Percentiles rank a stretch among this genome's conserved stretches.
These are phyloP conservation scores for Calameuta idolon DNA, from an alignment of 2,888 invertebrate genomes.

Conservation along the genomic window DNA sequence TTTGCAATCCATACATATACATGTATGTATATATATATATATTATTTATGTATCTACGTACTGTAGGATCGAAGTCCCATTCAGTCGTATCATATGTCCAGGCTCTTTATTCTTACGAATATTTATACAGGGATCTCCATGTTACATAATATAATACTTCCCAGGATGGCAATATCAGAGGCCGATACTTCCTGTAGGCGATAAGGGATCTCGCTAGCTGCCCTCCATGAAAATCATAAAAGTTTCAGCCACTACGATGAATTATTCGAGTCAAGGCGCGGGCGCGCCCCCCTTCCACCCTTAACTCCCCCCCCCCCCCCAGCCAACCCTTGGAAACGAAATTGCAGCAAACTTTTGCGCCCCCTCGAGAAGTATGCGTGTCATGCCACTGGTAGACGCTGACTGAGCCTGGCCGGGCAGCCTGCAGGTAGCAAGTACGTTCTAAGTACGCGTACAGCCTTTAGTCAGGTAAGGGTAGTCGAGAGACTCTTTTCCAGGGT, in stretches of 20 bases:
- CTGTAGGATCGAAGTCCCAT: not conserved
- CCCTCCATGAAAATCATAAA: slow-evolving; percentile 46
- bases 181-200: not conserved
- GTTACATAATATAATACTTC: not conserved
- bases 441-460: slow-evolving; percentile 13
- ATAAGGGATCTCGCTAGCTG: slow-evolving; percentile 16
- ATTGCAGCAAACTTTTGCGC: slow-evolving; percentile 45
- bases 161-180: not conserved
- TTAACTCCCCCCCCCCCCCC: too few relatives aligned
- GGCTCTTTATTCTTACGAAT: not conserved
- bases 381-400: not conserved
- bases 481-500: slow-evolving; percentile 26
- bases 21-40: too few relatives aligned
- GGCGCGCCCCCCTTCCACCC: not conserved
- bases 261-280: slow-evolving; percentile 42
- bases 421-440: not conserved
- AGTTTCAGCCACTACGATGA: slow-evolving; percentile 47
- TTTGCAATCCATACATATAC: too few relatives aligned
- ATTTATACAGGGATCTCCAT: not conserved
- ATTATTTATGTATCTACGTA: not conserved
- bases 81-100: not conserved
- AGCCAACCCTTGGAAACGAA: slow-evolving; percentile 31
- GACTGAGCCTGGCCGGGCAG: not conserved
- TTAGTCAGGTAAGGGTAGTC: slow-evolving; percentile 17
- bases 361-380: slow-evolving; percentile 19